Evolutionary conservation across 2,888 invertebrate genomes (phyloP), one percentile per base, ranked within the genome.

Genomic region (Dasysyrphus albostriatus): DNA sequence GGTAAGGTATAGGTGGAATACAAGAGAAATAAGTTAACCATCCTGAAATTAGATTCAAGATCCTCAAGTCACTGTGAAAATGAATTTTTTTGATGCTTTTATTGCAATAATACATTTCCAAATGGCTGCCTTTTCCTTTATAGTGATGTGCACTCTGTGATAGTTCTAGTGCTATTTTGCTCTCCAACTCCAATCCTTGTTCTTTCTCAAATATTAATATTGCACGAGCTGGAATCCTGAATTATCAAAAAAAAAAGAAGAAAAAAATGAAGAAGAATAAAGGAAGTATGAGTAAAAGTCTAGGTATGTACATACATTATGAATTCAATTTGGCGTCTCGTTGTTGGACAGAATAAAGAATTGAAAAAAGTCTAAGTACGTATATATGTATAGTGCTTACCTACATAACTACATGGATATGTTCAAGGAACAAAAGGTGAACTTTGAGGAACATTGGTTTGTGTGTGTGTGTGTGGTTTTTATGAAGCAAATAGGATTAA

Each of bases 61-160:
- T 82, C 73, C 85, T 82, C 82, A 67, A 74, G 82, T 73, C 73
- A 82, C 81, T 77, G 85, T 77, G 74, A 73, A 82, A 85, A 85
- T 85, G 56, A 78, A 59, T 81, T 82, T 82, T 77, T 82, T 59
- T 85, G 54, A 85, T 85, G 77, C 69, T 82, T 85, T 85, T 69
- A 85, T 85, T 82, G 82, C 85, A 85, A 82, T 85, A 85, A 85
- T 81, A 82, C 77, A 85, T 85, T 85, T 85, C 82, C 82, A 85
- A 82, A 65, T 74, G 85, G 82, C 73, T 85, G 85, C 72, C 56
- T 82, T 39, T 42, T 51, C 77, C 77, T 69, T 77, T 77, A 56
- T 69, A 73, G 83, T 65, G 59, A 78, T 78, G 69, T 69, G 49
- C 47, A 44, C 44, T 65, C 59, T 59, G 14, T 63, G 37, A 51